These are phyloP conservation scores for Chelonus insularis DNA, from an alignment of 1,140 invertebrate genomes.

Conservation along the genomic window DNA sequence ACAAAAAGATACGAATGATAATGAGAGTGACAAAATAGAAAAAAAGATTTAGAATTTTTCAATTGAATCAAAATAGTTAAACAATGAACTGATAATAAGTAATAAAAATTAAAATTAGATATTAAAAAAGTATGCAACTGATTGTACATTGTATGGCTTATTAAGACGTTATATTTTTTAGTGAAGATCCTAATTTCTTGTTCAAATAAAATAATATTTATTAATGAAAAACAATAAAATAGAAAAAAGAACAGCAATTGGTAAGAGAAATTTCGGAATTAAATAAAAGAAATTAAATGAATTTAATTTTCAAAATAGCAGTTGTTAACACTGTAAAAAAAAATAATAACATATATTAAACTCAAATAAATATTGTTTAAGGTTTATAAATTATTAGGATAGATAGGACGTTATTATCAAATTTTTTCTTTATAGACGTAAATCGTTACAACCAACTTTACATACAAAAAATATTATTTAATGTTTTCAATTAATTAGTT, in stretches of 20 bases:
- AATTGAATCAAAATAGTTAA: no score
- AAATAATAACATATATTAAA: conserved; percentile 38
- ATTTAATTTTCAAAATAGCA: conserved; percentile 40
- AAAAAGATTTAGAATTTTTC: no score
- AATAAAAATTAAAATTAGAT: no score
- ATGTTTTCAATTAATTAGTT: no score
- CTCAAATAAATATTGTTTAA: conserved; percentile 41
- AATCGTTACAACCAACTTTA: conserved; percentile 42
- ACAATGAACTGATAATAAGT: no score
- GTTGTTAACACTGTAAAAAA: conserved; percentile 42
- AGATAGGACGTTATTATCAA: conserved; percentile 55
- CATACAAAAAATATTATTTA: no score
- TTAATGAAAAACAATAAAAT: conserved; percentile 19
- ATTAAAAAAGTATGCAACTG: no score
- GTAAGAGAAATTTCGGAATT: conserved; percentile 1
- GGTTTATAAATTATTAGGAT: conserved; percentile 44
- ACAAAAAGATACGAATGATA: no score
- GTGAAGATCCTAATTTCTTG: not conserved
- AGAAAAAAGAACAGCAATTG: conserved; percentile 15
- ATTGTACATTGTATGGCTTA: conserved; percentile 6
- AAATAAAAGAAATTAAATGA: conserved; percentile 29
- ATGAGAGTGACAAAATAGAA: no score
- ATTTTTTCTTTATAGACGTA: conserved; percentile 49
- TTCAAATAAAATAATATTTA: conserved; percentile 26
- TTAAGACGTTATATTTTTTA: conserved; percentile 22